These are phyloP conservation scores for Bombus difficillimus DNA, from an alignment of 1,140 invertebrate species.

Conservation along the genomic window DNA sequence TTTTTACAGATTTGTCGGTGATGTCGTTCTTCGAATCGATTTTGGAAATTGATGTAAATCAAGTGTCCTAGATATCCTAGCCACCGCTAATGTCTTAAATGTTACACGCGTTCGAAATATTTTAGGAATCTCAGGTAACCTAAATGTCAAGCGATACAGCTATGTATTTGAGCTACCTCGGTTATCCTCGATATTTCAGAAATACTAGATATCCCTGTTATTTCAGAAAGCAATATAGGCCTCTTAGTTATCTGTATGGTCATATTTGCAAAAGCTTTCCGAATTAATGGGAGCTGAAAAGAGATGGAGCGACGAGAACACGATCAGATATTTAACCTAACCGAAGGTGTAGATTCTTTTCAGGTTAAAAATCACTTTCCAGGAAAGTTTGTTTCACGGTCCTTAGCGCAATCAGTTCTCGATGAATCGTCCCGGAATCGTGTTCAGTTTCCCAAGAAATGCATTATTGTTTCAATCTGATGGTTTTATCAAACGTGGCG, in stretches of 20 bases:
- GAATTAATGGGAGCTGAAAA: too few relatives aligned
- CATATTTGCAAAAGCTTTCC: too few relatives aligned
- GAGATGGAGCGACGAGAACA: too few relatives aligned
- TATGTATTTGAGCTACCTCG: neutral
- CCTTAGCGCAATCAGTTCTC: neutral
- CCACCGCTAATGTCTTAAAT: neutral
- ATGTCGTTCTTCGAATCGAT: too few relatives aligned
- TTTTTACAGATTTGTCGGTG: neutral
- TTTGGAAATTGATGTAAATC: neutral
- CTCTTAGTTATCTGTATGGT: too few relatives aligned
- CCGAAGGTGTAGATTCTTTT: neutral
- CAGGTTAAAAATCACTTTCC: neutral
- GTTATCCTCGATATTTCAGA: neutral
- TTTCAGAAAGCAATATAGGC: neutral
- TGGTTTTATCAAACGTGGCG: neutral
- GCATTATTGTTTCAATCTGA: neutral
- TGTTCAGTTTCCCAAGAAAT: neutral
- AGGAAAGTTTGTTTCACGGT: neutral
- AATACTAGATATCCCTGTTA: neutral
- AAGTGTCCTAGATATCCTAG: neutral
- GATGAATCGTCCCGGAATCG: neutral
- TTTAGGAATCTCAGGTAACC: neutral
- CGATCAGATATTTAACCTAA: neutral
- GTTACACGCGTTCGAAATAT: neutral
- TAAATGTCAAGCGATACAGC: neutral